These are phyloP conservation scores for Ornithoptera alexandrae DNA, from an alignment of 2,888 invertebrate genomes.

Conservation along the genomic window DNA sequence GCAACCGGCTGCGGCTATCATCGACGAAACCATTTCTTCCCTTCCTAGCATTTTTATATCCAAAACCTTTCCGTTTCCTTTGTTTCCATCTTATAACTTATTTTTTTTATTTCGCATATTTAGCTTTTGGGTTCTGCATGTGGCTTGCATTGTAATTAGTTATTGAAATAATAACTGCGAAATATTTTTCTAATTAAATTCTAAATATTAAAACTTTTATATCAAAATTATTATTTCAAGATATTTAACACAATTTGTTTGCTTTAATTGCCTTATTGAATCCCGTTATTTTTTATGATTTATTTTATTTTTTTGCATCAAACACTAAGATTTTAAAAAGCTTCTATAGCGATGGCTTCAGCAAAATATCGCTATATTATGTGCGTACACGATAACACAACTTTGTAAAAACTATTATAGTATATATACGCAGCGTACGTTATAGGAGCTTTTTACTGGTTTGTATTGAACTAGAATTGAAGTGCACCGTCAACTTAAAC, in stretches of 20 bases:
- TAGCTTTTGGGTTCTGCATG: conserved; percentile 46
- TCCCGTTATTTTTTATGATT: conserved; percentile 33
- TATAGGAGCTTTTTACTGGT: conserved; percentile 50
- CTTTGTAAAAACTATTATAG: background rate
- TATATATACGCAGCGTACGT: conserved; percentile 34
- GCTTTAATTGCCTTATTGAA: conserved; percentile 33
- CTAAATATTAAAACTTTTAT: background rate
- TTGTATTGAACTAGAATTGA: conserved; percentile 37
- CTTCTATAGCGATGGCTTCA: conserved; percentile 61
- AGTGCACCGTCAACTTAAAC: conserved; percentile 23
- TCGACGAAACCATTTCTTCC: conserved; percentile 68
- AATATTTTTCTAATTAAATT: conserved; percentile 9
- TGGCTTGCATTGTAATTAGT: conserved; percentile 57
- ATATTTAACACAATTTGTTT: conserved; percentile 38
- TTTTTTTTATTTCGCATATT: conserved; percentile 57
- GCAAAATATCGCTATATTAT: conserved; percentile 30
- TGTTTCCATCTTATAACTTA: conserved; percentile 54
- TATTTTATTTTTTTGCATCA: conserved; percentile 39
- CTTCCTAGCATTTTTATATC: conserved; percentile 54
- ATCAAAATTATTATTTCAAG: conserved; percentile 42
- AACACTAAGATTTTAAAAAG: conserved; percentile 44
- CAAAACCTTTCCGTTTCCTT: conserved; percentile 49
- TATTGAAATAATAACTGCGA: conserved; percentile 48
- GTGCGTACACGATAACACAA: background rate
- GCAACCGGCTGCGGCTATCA: conserved; percentile 78